Base-by-base conservation (phyloP, 2,888 invertebrate genomes). In the Dryomyza anilis region DNA sequence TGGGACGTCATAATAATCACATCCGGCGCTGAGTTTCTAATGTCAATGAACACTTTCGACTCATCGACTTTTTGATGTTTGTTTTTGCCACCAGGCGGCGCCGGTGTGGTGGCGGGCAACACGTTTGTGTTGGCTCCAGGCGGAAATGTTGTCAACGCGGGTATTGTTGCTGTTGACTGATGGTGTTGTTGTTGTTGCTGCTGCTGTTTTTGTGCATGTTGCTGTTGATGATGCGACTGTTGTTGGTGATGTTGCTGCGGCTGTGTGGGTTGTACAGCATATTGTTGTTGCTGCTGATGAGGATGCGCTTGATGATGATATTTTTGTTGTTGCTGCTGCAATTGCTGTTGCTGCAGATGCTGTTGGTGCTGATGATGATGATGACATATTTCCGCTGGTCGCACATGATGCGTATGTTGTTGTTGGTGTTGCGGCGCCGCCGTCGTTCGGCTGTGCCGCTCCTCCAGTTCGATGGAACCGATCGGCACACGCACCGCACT, bases 1-100 rank as follows among this genome's bases (percentile, higher is more conserved):
- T 91, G 91, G 68, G 90, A 84, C 74, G 84, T 84, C 84, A 84
- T 91, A 76, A 94, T 94, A 79, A 95, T 93, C 76, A 95, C 94
- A 83, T 95, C 95, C 56, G 94, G 94, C 1, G 94, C 94, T 64
- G 94, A 94, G 77, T 94, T 92, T 65, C 93, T 93, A 64, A 94
- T 93, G 79, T 94, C 89, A 83, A 93, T 92, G 84, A 91, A 92
- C 52, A 92, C 91, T 57, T 90, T 85, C 68, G 81, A 80, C 72
- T 83, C 81, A 71, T 84, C 80, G 67, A 70, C 66, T 72, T 79
- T 80, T 16, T 71, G 72, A 60, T 73, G 72, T 58, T 75, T 75
- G 46, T 63, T 66, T 65, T 70, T 72, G 29, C 67, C 66, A 10
- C 53, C 58, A 14, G 53, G 53, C 23, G 45, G 16, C 6, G 63